Percentiles rank a stretch among this genome's conserved stretches.
phyloP scores from a whole-genome alignment of 1,140 invertebrate species.

The Drosophila sproati region DNA sequence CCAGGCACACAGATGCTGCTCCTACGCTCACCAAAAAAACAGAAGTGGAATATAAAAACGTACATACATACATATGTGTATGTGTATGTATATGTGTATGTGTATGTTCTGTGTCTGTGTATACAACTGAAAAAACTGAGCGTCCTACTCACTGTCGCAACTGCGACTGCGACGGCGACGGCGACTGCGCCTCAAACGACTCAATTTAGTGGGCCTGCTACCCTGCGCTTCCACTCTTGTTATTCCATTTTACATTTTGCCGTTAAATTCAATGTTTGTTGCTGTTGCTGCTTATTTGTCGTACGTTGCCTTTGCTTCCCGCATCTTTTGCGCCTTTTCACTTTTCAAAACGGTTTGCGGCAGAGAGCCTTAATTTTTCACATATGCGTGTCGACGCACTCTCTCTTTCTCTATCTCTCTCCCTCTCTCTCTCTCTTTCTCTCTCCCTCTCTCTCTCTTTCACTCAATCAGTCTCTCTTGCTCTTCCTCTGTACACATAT shows the following conservation, averaged over 20 bases:
- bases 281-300: conserved; percentile 1
- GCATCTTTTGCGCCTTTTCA: conserved; percentile 73
- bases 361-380: conserved; percentile 75
- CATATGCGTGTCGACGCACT: conserved; percentile 62
- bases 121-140: conserved; percentile 18
- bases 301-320: conserved; percentile 47
- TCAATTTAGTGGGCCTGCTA: conserved; percentile 71
- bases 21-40: conserved; percentile 41
- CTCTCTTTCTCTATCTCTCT: conserved; percentile 14
- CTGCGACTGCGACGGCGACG: conserved; percentile 57
- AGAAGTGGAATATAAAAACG: background rate
- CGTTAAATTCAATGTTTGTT: conserved; percentile 63
- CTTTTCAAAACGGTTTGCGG: conserved; percentile 43
- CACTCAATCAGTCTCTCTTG: conserved; percentile 6
- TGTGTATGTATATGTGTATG: background rate
- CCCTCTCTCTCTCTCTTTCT: background rate
- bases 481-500: conserved; percentile 1
- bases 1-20: conserved; percentile 30
- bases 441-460: conserved; percentile 20
- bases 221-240: conserved; percentile 19
- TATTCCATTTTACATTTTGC: conserved; percentile 31
- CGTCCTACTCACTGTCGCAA: conserved; percentile 69
- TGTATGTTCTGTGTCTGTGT: background rate
- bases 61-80: background rate
- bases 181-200: conserved; percentile 63